Evolutionary conservation across 1,140 invertebrate species (phyloP).

Genomic region (Trichonephila inaurata): DNA sequence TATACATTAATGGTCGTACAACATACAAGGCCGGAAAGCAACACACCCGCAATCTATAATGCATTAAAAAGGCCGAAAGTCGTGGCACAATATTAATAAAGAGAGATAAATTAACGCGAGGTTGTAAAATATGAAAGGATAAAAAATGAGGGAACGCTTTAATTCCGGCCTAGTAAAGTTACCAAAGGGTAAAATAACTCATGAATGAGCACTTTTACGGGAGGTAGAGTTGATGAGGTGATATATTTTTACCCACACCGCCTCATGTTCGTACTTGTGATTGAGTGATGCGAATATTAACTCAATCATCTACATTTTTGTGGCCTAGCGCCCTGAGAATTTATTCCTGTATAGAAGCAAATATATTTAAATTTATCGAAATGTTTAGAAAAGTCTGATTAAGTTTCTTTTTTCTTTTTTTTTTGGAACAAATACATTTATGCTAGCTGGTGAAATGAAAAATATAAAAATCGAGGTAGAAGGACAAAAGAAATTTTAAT

Average conservation of each 20-base stretch:
- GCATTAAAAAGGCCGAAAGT: conserved; percentile 17
- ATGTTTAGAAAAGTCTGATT: no score
- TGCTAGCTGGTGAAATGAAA: no score
- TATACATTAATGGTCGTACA: not conserved
- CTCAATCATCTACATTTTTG: not conserved
- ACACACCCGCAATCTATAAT: conserved; percentile 43
- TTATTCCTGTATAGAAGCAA: not conserved
- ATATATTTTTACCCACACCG: conserved; percentile 10
- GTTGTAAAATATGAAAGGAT: conserved; percentile 17
- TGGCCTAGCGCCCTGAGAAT: not conserved
- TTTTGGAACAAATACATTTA: no score
- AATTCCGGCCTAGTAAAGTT: not conserved
- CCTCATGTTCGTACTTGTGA: conserved; percentile 27
- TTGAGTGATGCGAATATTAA: conserved; percentile 20
- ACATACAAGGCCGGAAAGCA: not conserved
- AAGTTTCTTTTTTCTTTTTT: no score
- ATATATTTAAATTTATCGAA: not conserved
- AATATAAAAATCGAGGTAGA: no score
- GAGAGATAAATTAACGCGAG: conserved; percentile 15
- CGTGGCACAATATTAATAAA: conserved; percentile 43
- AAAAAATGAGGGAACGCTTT: not conserved
- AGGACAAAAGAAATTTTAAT: no score
- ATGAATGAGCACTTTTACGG: conserved; percentile 37
- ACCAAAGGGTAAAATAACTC: conserved; percentile 43
- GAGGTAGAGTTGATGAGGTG: not conserved